Evolutionary conservation across 2,888 invertebrate species (phyloP), one percentile per base, ranked within the genome.

Genomic region (Polia nebulosa): DNA sequence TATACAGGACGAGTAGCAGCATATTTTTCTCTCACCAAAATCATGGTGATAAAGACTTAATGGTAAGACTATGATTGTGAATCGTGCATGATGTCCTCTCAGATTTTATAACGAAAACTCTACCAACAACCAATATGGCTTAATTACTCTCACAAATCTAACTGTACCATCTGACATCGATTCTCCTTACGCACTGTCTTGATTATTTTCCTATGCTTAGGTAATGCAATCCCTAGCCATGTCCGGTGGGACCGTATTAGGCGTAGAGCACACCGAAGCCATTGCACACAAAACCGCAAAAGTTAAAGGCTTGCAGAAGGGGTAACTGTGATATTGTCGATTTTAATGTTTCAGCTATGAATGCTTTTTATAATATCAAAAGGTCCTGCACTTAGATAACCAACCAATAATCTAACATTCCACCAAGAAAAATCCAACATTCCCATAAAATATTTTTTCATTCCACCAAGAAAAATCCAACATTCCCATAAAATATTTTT

Each of bases 181-280:
- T 60, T 32, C 29, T 52, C n/a, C 3, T n/a, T 47, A 41, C 11
- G 27, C 11, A 45, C n/a, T 39, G 7, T 20, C 45, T 47, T 22
- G 27, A 64, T 39, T 57, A 60, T 52, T 57, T 60, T 57, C 34
- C 34, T 47, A 29, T 11, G n/a, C 34, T 36, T 32, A 44, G 29
- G 55, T 71, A 71, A 71, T 49, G 51, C 53, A 58, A 80, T 70
- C 51, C 41, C 27, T 59, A 22, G 20, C n/a, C 57, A 55, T 53
- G 59, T 69, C 65, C 81, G 63, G 36, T 39, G 15, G n/a, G 32
- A 20, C 53, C 41, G 6, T 52, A 27, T 67, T 58, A 76, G 47
- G 64, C 44, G 11, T 22, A 22, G 51, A n/a, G 49, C 53, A 62
- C 67, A 76, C 32, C 25, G 5, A 34, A 53, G 52, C 11, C 47